A percentile compares a stretch with the other conserved stretches of the same genome.
phyloP scores from a whole-genome alignment of 1,140 invertebrate species.

The Luehdorfia chinensis region DNA sequence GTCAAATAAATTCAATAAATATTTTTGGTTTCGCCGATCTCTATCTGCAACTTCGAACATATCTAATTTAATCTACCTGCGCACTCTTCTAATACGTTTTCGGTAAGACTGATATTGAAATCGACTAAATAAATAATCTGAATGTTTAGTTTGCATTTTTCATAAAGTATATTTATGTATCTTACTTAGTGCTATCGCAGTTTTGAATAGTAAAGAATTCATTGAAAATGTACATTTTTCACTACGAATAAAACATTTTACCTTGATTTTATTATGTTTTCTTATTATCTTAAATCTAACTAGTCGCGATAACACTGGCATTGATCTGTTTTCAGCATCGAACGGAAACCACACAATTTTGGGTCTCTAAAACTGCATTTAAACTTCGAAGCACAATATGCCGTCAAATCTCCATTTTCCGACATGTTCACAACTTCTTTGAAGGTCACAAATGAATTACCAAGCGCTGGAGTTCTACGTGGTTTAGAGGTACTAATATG shows the following conservation, averaged over 20 bases:
- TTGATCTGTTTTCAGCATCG: conserved; percentile 32
- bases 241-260: too few species aligned
- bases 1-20: conserved; percentile 42
- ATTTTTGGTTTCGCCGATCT: conserved; percentile 39
- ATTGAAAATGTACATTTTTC: too few species aligned
- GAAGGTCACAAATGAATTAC: conserved; percentile 42
- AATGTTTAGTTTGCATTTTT: too few species aligned
- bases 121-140: too few species aligned
- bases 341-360: conserved; percentile 28
- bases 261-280: too few species aligned
- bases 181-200: too few species aligned
- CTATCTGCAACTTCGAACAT: conserved; percentile 38
- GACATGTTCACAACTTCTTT: conserved; percentile 29
- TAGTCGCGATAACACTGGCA: too few species aligned
- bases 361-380: conserved; percentile 33
- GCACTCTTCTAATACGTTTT: conserved; percentile 32
- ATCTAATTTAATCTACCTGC: conserved; percentile 39
- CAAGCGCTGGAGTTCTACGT: conserved; percentile 38
- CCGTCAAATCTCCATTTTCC: conserved; percentile 23
- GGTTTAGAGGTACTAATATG: conserved; percentile 44
- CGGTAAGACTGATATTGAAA: too few species aligned
- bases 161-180: too few species aligned
- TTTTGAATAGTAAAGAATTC: too few species aligned
- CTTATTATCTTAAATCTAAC: too few species aligned
- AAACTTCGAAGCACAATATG: conserved; percentile 34